Base-by-base conservation (phyloP, 2,888 invertebrate species). In the Dascillus cervinus region DNA sequence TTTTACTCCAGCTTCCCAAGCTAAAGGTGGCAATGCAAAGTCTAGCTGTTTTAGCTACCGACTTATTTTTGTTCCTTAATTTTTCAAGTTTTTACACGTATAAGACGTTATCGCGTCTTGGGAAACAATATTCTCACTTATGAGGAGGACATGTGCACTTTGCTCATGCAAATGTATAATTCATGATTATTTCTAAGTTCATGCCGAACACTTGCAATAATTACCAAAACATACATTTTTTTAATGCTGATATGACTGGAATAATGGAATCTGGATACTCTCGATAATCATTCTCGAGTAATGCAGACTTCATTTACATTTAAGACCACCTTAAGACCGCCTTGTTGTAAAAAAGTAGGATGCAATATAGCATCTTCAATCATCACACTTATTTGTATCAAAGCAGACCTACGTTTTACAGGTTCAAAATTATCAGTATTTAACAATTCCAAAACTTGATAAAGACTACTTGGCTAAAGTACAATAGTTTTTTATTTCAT, bases 371-470 rank as follows among this genome's bases (percentile, higher is more conserved):
- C 66, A 47, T 80, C 79, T 6, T 79, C 70, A 53, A 79, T 56
- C 71, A 82, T 73, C 1, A 79, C 77, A 12, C 77, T 72, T 11
- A 80, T 60, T 60, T 82, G 82, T 35, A 78, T 75, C 32, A 82
- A 59, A 15, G 79, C 78, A 26, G 79, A 79, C 45, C 79, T 71
- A 3, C 77, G 69, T 29, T 82, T 64, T n/a, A 75, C 74, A 1
- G 80, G 77, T 46, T 82, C 80, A 8, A 79, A 47, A 29, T 54
- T 51, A 11, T 41, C 29, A 1, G 61, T 53, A 23, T 50, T 51
- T 14, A 69, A 46, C 2, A 69, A 43, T 24, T 68, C 66, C 14
- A 68, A 21, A 2, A 69, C 64, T 55, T 67, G 62, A 17, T 64
- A 46, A 19, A 74, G 55, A 48, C 68, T 68, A 39, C 66, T 69